phyloP scores from a whole-genome alignment of 2,888 invertebrate genomes.

The Drosophila hamatofila region DNA sequence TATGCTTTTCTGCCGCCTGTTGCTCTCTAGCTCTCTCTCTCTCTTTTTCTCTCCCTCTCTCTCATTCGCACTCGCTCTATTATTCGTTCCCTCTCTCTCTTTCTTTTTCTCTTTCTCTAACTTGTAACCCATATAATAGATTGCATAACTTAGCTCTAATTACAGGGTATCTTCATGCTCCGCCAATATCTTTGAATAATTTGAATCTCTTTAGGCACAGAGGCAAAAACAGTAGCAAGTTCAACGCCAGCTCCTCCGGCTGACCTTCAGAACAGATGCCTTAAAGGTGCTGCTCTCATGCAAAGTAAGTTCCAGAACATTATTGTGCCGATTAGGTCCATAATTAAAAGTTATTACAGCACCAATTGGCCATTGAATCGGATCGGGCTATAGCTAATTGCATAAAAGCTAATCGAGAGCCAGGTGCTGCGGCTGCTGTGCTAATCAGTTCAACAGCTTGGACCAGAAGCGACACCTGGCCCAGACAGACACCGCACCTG shows the following conservation, averaged over 20 bases:
- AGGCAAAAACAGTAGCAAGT: slow-evolving; percentile 12
- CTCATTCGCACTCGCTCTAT: too few relatives aligned
- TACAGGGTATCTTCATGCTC: background rate
- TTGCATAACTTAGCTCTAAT: background rate
- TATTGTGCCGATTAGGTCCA: slow-evolving; percentile 63
- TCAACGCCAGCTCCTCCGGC: slow-evolving; percentile 7
- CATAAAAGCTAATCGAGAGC: slow-evolving; percentile 28
- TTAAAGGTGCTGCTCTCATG: slow-evolving; percentile 53
- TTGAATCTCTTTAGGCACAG: slow-evolving; percentile 18
- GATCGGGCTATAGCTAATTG: slow-evolving; percentile 35
- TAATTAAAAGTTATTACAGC: slow-evolving; percentile 75
- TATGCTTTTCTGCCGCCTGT: too few relatives aligned
- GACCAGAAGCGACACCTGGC: slow-evolving; percentile 70
- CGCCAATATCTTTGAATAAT: background rate
- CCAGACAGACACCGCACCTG: slow-evolving; percentile 41
- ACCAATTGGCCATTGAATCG: slow-evolving; percentile 66
- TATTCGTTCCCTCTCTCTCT: too few relatives aligned
- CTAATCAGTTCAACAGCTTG: slow-evolving; percentile 66
- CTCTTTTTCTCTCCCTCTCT: too few relatives aligned
- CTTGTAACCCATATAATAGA: too few relatives aligned
- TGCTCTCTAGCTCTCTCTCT: too few relatives aligned
- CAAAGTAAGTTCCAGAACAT: slow-evolving; percentile 57
- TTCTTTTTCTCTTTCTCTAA: too few relatives aligned
- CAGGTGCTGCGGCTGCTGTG: slow-evolving; percentile 41
- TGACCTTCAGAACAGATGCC: slow-evolving; percentile 42